Evolutionary conservation across 2,113 vertebrate species (phyloP), one percentile per base, ranked within the genome.

Genomic region (Pyxicephalus adspersus): DNA sequence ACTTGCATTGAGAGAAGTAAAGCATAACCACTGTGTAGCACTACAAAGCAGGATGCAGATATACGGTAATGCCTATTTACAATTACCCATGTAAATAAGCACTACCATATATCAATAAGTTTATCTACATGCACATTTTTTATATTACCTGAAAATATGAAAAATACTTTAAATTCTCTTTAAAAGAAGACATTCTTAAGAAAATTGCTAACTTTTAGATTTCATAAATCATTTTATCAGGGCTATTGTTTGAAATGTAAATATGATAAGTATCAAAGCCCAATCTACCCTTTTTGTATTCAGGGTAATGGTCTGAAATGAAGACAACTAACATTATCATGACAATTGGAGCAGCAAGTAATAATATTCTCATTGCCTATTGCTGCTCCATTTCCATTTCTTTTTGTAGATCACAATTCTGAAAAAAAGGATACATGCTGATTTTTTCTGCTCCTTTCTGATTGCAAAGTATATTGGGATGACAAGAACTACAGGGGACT

Each of bases 401-500:
- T 19, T 75, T 52, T 75, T 75, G 79, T 81, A 74, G 79, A 81
- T 81, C 79, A 73, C 58, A 81, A 73, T 64, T 57, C 50, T 63
- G 60, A n/a, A 65, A 55, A 45, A 45, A 61, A 29, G 60, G 63
- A 73, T 72, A 52, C 79, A 63, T 74, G 79, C 79, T 81, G 79
- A 28, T 57, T 81, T 64, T 72, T 52, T 72, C 68, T 74, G 68
- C 73, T 73, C 55, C 26, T 9, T 52, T 73, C 79, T 81, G 79
- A 81, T 81, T 81, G 71, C 80, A 38, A 82, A 75, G 71, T 31
- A 81, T 81, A 72, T 74, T 81, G 68, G 79, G 70, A 65, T 66
- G 80, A 82, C 71, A 74, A 50, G 80, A 82, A 75, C 80, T 75
- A 66, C 80, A 66, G 80, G 71, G 52, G 23, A 75, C 71, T 75